Evolutionary conservation across 2,797 vertebrate species (phyloP).

Genomic region (Chromis chromis): DNA sequence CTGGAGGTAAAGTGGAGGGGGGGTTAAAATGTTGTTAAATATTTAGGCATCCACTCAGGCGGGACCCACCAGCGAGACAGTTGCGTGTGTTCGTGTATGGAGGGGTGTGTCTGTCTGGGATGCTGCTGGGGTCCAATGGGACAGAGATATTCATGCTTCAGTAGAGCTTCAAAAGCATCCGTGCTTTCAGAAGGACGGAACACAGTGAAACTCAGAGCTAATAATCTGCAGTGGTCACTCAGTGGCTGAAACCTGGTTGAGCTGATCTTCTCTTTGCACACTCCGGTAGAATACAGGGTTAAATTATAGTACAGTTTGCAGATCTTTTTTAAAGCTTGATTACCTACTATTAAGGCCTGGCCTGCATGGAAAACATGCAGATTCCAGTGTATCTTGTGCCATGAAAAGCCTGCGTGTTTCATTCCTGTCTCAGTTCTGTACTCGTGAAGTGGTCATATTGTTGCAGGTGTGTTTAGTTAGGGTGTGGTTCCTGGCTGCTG

Average conservation of each 20-base stretch:
- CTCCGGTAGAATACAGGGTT: slow-evolving; percentile 3
- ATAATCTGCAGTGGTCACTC: slow-evolving; percentile 40
- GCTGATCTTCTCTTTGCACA: neutral
- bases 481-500: slow-evolving; percentile 51
- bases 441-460: slow-evolving; percentile 22
- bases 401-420: slow-evolving; percentile 13
- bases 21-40: slow-evolving; percentile 74
- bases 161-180: slow-evolving; percentile 63
- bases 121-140: slow-evolving; percentile 55
- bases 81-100: slow-evolving; percentile 46
- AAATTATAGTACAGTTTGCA: neutral
- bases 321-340: slow-evolving; percentile 1
- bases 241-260: slow-evolving; percentile 33
- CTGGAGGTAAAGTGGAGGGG: slow-evolving; percentile 30
- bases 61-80: slow-evolving; percentile 46
- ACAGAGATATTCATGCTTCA: slow-evolving; percentile 65
- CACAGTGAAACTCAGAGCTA: slow-evolving; percentile 31
- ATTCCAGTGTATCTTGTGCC: neutral
- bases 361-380: neutral
- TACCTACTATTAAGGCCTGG: neutral
- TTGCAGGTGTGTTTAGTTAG: slow-evolving; percentile 69
- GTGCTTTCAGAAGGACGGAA: slow-evolving; percentile 52
- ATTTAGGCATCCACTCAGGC: slow-evolving; percentile 71
- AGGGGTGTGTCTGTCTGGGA: slow-evolving; percentile 59
- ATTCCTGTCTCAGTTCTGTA: slow-evolving; percentile 5